These are phyloP conservation scores for Aphelenchoides besseyi DNA, from an alignment of 1,140 invertebrate genomes.

Conservation along the genomic window DNA sequence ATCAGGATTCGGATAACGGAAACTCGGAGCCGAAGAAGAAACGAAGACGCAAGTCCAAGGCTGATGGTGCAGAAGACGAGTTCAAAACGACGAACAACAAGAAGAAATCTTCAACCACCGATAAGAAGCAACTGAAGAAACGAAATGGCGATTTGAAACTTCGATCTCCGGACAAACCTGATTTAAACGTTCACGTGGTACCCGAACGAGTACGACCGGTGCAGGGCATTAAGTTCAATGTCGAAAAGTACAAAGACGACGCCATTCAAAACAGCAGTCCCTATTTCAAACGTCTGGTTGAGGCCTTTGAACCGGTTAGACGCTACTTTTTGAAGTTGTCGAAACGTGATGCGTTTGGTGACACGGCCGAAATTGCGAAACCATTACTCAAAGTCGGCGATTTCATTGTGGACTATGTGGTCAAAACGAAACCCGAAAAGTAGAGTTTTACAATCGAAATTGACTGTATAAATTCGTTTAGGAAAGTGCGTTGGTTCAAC, in stretches of 20 bases:
- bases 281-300: slow-evolving; percentile 3
- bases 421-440: slow-evolving; percentile 4
- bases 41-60: background rate
- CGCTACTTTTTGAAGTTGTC: background rate
- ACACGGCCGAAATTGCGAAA: slow-evolving; percentile 5
- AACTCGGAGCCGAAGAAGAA: background rate
- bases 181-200: slow-evolving; percentile 2
- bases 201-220: slow-evolving; percentile 14
- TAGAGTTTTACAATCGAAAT: background rate
- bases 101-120: background rate
- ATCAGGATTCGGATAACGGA: background rate
- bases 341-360: background rate
- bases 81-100: background rate
- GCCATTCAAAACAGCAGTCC: background rate
- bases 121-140: background rate
- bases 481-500: slow-evolving; percentile 15
- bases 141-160: background rate
- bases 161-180: background rate
- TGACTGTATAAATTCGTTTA: background rate
- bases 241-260: slow-evolving; percentile 11
- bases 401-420: slow-evolving; percentile 19
- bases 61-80: background rate
- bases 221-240: slow-evolving; percentile 17
- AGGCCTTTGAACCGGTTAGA: background rate
- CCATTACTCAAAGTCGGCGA: slow-evolving; percentile 18